Conservation (phyloP, 2,113 vertebrate species). For the Parus major region DNA sequence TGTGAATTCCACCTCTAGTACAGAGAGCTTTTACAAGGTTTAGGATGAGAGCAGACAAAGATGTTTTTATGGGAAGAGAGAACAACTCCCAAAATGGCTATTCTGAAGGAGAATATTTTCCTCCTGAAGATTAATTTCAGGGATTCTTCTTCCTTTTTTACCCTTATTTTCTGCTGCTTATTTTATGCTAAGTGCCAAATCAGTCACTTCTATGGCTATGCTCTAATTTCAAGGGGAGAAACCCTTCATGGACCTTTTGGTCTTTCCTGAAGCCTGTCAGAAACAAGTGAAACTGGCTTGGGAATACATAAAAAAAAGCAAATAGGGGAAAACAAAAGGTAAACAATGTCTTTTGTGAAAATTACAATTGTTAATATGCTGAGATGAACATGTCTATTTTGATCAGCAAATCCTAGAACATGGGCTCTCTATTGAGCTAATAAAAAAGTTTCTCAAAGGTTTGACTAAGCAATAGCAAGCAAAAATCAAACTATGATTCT, state of each 20-base stretch:
- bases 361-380: neutral
- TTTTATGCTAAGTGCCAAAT: neutral
- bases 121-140: neutral
- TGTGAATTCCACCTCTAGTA: neutral
- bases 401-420: neutral
- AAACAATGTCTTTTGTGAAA: neutral
- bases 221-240: neutral
- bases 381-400: neutral
- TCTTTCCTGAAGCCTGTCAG: neutral
- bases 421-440: neutral
- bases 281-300: neutral
- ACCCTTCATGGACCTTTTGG: neutral
- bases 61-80: neutral
- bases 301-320: neutral
- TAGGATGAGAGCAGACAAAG: neutral
- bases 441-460: neutral
- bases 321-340: neutral
- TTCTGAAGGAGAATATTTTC: neutral
- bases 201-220: neutral
- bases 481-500: neutral
- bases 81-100: neutral
- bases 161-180: neutral
- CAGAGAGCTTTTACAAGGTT: neutral
- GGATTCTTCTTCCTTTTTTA: neutral
- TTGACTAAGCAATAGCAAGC: neutral